These are phyloP conservation scores for Lysandra bellargus DNA, from an alignment of 2,888 invertebrate species.

Conservation along the genomic window DNA sequence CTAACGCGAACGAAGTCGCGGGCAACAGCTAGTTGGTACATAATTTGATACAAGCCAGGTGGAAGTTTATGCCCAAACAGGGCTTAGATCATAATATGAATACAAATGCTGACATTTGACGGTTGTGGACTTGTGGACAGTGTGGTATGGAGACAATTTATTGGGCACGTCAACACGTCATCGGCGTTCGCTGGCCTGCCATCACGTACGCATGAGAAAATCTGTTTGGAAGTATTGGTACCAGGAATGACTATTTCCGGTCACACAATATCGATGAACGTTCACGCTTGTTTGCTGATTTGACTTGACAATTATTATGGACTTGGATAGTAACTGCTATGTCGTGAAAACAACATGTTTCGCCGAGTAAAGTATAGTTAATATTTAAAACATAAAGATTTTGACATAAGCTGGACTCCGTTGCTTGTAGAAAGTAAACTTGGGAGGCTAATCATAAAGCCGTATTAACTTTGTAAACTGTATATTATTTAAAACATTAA, in stretches of 20 bases:
- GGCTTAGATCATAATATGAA: slow-evolving; percentile 51
- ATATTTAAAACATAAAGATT: no score
- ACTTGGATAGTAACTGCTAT: neutral
- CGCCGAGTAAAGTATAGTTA: no score
- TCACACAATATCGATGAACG: slow-evolving; percentile 56
- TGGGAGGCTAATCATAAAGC: no score
- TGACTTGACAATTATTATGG: neutral
- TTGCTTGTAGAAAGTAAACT: no score
- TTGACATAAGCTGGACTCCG: no score
- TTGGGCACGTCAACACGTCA: slow-evolving; percentile 48
- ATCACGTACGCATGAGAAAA: slow-evolving; percentile 69
- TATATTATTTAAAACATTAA: no score
- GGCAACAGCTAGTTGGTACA: no score
- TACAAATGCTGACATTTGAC: slow-evolving; percentile 71
- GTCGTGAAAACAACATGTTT: neutral
- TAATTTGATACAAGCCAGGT: no score
- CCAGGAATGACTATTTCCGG: slow-evolving; percentile 70
- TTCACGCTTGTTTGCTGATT: slow-evolving; percentile 1
- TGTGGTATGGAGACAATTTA: slow-evolving; percentile 56
- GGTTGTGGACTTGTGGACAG: slow-evolving; percentile 51
- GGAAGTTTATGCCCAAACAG: slow-evolving; percentile 44
- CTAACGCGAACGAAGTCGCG: no score
- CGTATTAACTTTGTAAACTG: no score
- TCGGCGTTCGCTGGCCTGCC: slow-evolving; percentile 32
- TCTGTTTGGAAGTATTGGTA: slow-evolving; percentile 61